These are phyloP conservation scores for Atopsyche davidsoni DNA, from an alignment of 1,140 invertebrate genomes.

Conservation along the genomic window DNA sequence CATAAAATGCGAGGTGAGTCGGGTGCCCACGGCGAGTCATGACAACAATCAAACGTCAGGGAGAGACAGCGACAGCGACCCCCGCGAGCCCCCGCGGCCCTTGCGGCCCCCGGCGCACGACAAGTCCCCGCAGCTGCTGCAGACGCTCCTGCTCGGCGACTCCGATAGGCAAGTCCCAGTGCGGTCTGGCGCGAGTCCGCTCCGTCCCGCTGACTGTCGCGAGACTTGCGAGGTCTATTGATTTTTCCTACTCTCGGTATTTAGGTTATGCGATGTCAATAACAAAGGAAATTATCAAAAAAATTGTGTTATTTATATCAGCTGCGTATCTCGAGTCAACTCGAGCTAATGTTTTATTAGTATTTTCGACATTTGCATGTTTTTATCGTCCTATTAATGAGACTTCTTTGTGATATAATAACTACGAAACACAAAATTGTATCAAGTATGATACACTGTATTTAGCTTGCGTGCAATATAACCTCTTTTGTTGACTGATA, in stretches of 20 bases:
- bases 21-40: constrained; percentile 41
- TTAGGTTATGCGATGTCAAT: constrained; percentile 38
- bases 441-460: too few relatives aligned
- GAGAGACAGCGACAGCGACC: constrained; percentile 13
- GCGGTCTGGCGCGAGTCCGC: constrained; percentile 27
- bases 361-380: too few relatives aligned
- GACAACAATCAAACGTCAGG: constrained; percentile 37
- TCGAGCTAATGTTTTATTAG: too few relatives aligned
- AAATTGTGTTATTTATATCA: too few relatives aligned
- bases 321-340: too few relatives aligned
- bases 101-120: constrained; percentile 5
- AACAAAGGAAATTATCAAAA: background rate
- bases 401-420: too few relatives aligned
- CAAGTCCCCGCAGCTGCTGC: constrained; percentile 7
- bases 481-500: too few relatives aligned
- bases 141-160: constrained; percentile 9
- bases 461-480: too few relatives aligned
- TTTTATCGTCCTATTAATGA: too few relatives aligned
- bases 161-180: constrained; percentile 40
- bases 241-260: constrained; percentile 44
- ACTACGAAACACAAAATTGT: too few relatives aligned
- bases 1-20: constrained; percentile 66
- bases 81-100: constrained; percentile 5
- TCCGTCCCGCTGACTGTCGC: constrained; percentile 34
- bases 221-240: constrained; percentile 41